phyloP scores from a whole-genome alignment of 92 coral and sea anemone species.

The Siderastrea radians region DNA sequence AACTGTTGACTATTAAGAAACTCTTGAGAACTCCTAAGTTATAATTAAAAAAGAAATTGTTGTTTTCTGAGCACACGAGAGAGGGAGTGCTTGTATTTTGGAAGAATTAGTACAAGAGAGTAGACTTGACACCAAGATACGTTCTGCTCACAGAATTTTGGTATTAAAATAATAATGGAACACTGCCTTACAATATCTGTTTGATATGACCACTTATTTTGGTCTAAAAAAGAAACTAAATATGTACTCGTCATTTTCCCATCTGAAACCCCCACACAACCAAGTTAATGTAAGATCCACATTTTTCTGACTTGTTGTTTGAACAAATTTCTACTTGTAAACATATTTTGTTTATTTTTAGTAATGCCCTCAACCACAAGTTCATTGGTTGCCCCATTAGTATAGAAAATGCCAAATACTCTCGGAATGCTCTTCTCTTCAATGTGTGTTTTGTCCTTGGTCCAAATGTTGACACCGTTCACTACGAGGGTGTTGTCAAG shows the following conservation, averaged over 20 bases:
- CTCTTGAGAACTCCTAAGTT: no score
- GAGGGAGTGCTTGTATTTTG: no score
- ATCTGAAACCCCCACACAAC: background rate
- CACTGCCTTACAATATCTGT: no score
- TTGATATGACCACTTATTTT: no score
- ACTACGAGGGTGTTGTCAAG: slow-evolving; percentile 93
- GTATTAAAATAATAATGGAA: no score
- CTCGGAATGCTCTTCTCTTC: slow-evolving; percentile 96
- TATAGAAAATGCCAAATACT: slow-evolving; percentile 96
- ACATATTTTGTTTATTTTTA: slow-evolving; percentile 29
- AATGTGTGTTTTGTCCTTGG: slow-evolving; percentile 96
- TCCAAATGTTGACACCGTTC: slow-evolving; percentile 81
- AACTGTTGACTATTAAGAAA: no score
- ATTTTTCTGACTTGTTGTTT: background rate
- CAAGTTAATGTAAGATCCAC: background rate
- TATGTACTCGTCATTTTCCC: background rate
- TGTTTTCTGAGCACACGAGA: no score
- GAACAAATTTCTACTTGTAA: background rate
- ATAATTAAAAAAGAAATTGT: no score
- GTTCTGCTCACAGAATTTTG: no score
- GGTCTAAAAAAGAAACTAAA: no score
- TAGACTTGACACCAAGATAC: no score
- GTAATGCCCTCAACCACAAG: slow-evolving; percentile 95
- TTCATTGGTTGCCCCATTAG: slow-evolving; percentile 96
- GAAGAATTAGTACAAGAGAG: no score